These are phyloP conservation scores for Camponotus vicinus DNA, from an alignment of 1,140 invertebrate species.

Conservation along the genomic window DNA sequence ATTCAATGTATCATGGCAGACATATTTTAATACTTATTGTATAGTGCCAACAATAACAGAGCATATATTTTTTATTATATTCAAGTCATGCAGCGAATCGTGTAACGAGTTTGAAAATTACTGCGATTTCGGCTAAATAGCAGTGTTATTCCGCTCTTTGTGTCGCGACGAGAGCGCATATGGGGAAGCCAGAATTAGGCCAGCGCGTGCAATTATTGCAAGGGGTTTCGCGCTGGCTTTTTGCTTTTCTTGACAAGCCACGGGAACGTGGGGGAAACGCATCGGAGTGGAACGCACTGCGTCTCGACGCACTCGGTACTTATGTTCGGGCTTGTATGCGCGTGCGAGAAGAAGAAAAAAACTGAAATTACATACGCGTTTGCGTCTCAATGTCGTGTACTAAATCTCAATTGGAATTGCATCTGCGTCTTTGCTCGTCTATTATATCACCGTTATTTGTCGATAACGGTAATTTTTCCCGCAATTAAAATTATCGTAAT, in stretches of 20 bases:
- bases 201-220: constrained; percentile 64
- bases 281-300: constrained; percentile 74
- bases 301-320: constrained; percentile 64
- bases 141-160: constrained; percentile 54
- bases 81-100: not conserved
- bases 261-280: constrained; percentile 61
- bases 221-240: constrained; percentile 52
- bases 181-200: constrained; percentile 65
- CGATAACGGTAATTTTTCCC: constrained; percentile 16
- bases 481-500: constrained; percentile 13
- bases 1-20: not conserved
- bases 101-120: constrained; percentile 19
- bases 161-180: constrained; percentile 50
- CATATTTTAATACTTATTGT: not conserved
- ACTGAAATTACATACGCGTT: constrained; percentile 7
- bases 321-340: constrained; percentile 55
- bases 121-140: constrained; percentile 53
- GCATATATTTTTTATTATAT: not conserved
- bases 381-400: constrained; percentile 42
- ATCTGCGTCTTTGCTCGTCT: not conserved
- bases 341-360: constrained; percentile 36
- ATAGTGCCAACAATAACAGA: not conserved
- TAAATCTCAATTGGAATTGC: constrained; percentile 37
- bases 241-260: constrained; percentile 50
- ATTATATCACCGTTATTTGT: not conserved